A percentile compares a stretch with the other conserved stretches of the same genome.
phyloP scores from a whole-genome alignment of 1,140 invertebrate genomes.

The Aphaenogaster rudis region DNA sequence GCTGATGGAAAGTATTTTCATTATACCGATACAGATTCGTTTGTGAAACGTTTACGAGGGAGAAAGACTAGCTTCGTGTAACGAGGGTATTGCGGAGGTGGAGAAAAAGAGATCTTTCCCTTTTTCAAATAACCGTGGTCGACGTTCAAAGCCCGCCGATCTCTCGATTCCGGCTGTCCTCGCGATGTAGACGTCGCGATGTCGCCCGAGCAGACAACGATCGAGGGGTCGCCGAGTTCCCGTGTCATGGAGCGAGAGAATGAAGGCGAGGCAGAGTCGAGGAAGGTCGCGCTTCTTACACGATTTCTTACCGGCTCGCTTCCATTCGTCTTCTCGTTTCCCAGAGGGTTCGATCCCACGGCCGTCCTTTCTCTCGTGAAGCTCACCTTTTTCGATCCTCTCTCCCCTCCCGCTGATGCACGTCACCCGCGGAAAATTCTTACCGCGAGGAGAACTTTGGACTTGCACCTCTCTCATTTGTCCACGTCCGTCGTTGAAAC shows the following conservation, averaged over 20 bases:
- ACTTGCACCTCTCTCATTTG: constrained; percentile 59
- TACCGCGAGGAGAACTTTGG: constrained; percentile 23
- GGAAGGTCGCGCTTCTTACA: constrained; percentile 50
- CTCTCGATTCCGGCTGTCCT: constrained; percentile 37
- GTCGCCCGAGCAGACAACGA: constrained; percentile 52
- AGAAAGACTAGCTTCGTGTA: not conserved
- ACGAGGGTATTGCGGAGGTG: not conserved
- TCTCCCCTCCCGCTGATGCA: not conserved
- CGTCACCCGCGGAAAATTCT: constrained; percentile 48
- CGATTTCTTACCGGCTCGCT: constrained; percentile 55
- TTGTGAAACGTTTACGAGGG: not conserved
- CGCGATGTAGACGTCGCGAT: constrained; percentile 56
- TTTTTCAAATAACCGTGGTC: constrained; percentile 17
- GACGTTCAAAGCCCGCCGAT: constrained; percentile 48
- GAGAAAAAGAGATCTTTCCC: constrained; percentile 11
- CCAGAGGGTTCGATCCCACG: constrained; percentile 36
- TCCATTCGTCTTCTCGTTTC: constrained; percentile 65
- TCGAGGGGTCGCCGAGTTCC: constrained; percentile 49
- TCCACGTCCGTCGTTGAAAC: constrained; percentile 50
- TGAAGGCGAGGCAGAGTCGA: constrained; percentile 23
- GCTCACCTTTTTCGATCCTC: constrained; percentile 54
- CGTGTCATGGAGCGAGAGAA: constrained; percentile 43
- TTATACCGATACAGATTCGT: not conserved
- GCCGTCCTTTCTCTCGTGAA: constrained; percentile 36
- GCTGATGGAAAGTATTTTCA: not conserved